Conservation (phyloP, 2,888 invertebrate species). For the Noctua pronuba region DNA sequence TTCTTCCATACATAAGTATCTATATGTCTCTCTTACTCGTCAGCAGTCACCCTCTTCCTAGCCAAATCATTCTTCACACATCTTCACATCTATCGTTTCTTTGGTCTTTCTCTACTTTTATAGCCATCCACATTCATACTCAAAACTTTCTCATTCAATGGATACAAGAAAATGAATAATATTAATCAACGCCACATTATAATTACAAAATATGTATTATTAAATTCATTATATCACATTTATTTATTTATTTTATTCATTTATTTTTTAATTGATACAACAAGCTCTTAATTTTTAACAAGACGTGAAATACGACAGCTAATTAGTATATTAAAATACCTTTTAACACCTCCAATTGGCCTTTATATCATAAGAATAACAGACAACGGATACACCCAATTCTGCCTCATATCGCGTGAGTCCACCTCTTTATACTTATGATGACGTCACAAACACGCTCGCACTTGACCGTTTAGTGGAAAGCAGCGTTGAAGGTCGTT, state of each 20-base stretch:
- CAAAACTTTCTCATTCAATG: not conserved
- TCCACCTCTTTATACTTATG: not conserved
- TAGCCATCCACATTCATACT: not conserved
- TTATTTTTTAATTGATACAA: not conserved
- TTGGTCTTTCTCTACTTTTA: not conserved
- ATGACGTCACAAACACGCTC: conserved; percentile 50
- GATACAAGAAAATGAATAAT: not conserved
- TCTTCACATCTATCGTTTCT: too few species aligned
- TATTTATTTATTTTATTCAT: not conserved
- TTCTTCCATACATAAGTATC: too few species aligned
- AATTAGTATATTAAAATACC: not conserved
- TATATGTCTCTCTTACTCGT: too few species aligned
- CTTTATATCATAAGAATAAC: not conserved
- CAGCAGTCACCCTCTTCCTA: too few species aligned
- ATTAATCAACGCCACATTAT: not conserved
- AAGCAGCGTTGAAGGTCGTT: conserved; percentile 63
- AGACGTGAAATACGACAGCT: not conserved
- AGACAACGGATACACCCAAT: conserved; percentile 23
- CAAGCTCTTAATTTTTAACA: not conserved
- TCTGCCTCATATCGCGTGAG: conserved; percentile 19
- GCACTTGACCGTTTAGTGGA: conserved; percentile 50
- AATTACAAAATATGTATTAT: not conserved
- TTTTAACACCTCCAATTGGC: not conserved
- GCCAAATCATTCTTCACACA: not conserved
- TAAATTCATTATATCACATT: not conserved